Conservation (phyloP, 2,888 invertebrate species). For the Seira sanloemensis region DNA sequence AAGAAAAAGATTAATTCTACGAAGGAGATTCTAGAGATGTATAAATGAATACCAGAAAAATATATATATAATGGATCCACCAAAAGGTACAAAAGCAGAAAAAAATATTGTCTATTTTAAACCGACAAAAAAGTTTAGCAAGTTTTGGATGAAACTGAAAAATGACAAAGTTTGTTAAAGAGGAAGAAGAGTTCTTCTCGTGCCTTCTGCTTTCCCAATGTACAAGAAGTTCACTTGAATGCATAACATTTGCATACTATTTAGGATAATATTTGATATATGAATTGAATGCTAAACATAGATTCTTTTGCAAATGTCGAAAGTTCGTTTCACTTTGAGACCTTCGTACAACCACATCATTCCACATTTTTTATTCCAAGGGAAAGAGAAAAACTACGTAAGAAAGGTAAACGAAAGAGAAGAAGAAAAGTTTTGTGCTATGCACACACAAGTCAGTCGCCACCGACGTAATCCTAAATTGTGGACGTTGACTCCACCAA, state of each 20-base stretch:
- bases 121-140: not conserved
- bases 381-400: not conserved
- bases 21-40: not conserved
- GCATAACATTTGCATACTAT: not conserved
- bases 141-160: conserved; percentile 3
- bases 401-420: not conserved
- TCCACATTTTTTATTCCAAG: not conserved
- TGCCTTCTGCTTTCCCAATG: not conserved
- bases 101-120: not conserved
- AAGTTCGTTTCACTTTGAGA: conserved; percentile 13
- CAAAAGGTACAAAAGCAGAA: not conserved
- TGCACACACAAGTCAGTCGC: not conserved
- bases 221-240: not conserved
- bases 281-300: conserved; percentile 16
- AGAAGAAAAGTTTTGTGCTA: not conserved
- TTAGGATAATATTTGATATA: conserved; percentile 5
- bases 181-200: not conserved
- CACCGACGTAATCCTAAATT: not conserved
- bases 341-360: not conserved
- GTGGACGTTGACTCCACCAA: not conserved
- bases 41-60: conserved; percentile 2
- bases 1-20: conserved; percentile 9
- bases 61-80: too few species aligned
- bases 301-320: conserved; percentile 11
- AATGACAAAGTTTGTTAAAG: conserved; percentile 10